Conservation (phyloP, 2,113 vertebrate genomes). For the Gobiocypris rarus region DNA sequence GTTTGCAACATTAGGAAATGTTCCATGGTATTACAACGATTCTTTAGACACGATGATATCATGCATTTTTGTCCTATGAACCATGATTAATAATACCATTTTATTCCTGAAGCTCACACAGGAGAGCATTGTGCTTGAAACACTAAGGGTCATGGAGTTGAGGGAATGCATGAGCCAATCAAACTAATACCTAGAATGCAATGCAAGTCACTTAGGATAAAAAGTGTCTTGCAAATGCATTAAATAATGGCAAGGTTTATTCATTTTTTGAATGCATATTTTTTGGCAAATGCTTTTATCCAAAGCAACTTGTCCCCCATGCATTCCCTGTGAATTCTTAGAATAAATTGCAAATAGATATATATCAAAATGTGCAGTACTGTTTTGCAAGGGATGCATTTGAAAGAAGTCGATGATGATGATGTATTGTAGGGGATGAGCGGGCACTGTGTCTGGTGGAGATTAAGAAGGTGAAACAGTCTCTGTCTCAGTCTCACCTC, state of each 20-base stretch:
- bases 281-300: no score
- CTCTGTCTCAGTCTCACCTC: constrained; percentile 94
- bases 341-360: no score
- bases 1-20: background rate
- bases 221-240: no score
- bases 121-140: background rate
- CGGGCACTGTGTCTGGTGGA: constrained; percentile 92
- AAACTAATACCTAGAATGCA: no score
- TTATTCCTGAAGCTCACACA: background rate
- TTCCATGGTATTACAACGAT: background rate
- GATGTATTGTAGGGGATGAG: constrained; percentile 86
- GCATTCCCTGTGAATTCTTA: no score
- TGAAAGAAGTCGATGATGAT: background rate
- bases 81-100: background rate
- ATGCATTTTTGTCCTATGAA: background rate
- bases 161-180: no score
- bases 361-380: background rate
- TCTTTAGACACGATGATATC: background rate
- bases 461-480: constrained; percentile 96
- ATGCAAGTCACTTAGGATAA: no score
- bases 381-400: background rate
- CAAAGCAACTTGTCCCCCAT: no score
- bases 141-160: background rate
- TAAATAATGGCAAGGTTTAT: no score
- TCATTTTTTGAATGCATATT: no score